These are phyloP conservation scores for Picathartes gymnocephalus DNA, from an alignment of 2,113 vertebrate genomes.

Conservation along the genomic window DNA sequence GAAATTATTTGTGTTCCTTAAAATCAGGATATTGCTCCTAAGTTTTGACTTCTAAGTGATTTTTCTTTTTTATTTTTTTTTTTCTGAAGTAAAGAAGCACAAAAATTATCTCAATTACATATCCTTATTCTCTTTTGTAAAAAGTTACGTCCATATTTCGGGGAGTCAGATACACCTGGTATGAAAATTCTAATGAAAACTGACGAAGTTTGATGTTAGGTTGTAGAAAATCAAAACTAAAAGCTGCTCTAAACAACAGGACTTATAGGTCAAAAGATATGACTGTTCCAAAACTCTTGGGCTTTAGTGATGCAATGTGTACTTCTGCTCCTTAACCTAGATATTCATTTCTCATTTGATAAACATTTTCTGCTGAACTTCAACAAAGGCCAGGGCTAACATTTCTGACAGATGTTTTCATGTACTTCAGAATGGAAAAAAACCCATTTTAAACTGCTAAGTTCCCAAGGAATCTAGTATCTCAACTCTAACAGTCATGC, in stretches of 20 bases:
- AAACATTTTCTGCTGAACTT: neutral
- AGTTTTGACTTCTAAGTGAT: neutral
- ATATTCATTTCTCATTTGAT: neutral
- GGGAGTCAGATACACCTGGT: neutral
- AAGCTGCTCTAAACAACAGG: neutral
- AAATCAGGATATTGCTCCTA: neutral
- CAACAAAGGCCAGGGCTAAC: neutral
- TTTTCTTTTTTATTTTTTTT: neutral
- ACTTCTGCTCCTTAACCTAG: neutral
- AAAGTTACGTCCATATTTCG: neutral
- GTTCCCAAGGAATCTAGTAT: neutral
- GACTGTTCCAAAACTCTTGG: neutral
- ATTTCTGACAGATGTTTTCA: neutral
- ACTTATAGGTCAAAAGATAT: neutral
- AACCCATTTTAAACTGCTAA: neutral
- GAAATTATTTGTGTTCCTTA: neutral
- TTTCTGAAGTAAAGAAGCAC: neutral
- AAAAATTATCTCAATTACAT: neutral
- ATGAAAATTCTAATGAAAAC: neutral
- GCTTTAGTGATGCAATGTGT: neutral
- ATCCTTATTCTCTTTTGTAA: neutral
- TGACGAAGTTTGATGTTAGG: neutral
- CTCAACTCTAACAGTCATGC: neutral
- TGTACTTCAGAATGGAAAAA: neutral
- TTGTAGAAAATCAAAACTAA: neutral